Percentiles rank a stretch among this genome's conserved stretches.
These are phyloP conservation scores for Apotomis betuletana DNA, from an alignment of 2,888 invertebrate genomes.

Conservation along the genomic window DNA sequence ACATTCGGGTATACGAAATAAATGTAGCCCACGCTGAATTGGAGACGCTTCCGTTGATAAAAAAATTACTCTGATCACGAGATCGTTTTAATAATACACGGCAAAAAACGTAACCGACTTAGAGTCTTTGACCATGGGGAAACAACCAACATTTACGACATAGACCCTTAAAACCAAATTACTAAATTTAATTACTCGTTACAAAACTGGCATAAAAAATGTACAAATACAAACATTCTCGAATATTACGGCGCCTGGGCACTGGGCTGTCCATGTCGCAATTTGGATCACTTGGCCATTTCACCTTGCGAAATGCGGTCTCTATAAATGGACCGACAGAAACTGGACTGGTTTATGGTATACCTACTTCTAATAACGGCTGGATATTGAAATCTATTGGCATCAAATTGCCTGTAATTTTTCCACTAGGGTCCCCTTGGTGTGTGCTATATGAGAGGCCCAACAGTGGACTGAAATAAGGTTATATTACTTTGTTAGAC, in stretches of 20 bases:
- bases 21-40: too few species aligned
- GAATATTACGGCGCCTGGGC: constrained; percentile 16
- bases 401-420: too few species aligned
- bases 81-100: too few species aligned
- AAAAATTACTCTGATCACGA: too few species aligned
- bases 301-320: constrained; percentile 37
- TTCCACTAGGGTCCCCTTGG: too few species aligned
- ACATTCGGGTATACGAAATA: too few species aligned
- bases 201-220: constrained; percentile 20
- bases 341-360: constrained; percentile 1
- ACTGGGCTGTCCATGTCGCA: constrained; percentile 21
- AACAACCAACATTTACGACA: neutral
- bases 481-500: too few species aligned
- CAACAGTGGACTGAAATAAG: too few species aligned
- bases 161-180: constrained; percentile 4
- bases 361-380: neutral
- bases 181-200: constrained; percentile 9
- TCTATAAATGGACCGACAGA: neutral
- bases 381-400: neutral
- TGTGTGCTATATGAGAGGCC: too few species aligned
- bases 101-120: too few species aligned
- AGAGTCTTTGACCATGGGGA: too few species aligned
- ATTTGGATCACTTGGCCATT: constrained; percentile 41
- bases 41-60: too few species aligned
- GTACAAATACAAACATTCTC: constrained; percentile 14